Percentiles rank a stretch among this genome's conserved stretches.
Conservation (phyloP, 2,113 vertebrate species). For the Orycteropus afer region DNA sequence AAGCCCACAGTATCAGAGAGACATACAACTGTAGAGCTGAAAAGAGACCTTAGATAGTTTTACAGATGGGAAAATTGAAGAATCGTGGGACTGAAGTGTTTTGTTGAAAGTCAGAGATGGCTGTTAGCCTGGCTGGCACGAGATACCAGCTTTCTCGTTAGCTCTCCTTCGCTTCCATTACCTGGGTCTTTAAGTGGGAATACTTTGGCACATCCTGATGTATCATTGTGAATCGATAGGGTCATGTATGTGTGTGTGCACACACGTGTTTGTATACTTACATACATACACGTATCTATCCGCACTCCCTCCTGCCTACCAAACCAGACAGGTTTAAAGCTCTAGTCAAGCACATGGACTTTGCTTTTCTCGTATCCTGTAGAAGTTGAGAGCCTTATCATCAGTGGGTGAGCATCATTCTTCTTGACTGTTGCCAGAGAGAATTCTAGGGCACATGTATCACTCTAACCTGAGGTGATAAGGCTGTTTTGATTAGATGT, state of each 20-base stretch:
- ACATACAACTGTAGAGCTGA: neutral
- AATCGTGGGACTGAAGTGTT: neutral
- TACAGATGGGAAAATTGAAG: neutral
- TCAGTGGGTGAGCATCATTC: neutral
- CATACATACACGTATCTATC: accelerated
- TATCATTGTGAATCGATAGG: neutral
- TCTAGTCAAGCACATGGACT: neutral
- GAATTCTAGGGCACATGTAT: neutral
- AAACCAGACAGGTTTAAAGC: neutral
- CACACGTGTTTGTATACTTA: accelerated
- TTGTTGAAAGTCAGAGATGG: neutral
- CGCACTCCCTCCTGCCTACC: neutral
- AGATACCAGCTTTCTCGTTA: neutral
- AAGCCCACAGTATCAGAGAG: too few species aligned
- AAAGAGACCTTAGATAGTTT: neutral
- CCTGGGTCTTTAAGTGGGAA: neutral
- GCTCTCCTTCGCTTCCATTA: accelerated
- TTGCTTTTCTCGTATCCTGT: neutral
- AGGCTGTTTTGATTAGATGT: neutral
- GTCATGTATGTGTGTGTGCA: neutral
- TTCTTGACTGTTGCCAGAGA: neutral
- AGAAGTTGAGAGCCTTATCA: neutral
- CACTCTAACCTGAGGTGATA: neutral
- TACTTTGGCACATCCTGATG: neutral
- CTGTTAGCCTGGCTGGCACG: neutral